These are phyloP conservation scores for Siphamia tubifer DNA, from an alignment of 2,113 vertebrate species.

Conservation along the genomic window DNA sequence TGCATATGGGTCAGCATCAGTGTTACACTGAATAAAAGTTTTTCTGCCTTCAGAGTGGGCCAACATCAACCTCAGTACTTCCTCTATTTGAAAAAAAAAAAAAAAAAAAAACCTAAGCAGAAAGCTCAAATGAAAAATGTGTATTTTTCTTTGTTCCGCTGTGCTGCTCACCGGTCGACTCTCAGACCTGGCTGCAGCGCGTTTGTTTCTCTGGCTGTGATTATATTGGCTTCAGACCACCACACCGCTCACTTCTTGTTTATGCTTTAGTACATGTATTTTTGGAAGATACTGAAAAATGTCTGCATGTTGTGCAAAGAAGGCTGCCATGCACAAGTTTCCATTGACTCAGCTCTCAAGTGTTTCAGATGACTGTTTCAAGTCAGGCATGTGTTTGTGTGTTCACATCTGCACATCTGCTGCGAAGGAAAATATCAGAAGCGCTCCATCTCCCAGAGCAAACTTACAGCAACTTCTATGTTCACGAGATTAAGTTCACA, in stretches of 20 bases:
- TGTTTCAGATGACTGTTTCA: conserved; percentile 27
- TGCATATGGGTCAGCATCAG: conserved; percentile 26
- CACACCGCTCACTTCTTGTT: conserved; percentile 37
- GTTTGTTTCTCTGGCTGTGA: conserved; percentile 48
- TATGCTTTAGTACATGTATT: conserved; percentile 35
- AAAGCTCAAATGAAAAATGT: conserved; percentile 47
- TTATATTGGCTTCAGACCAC: conserved; percentile 49
- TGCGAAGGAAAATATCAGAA: conserved; percentile 22
- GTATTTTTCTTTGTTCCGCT: conserved; percentile 56
- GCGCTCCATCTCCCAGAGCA: neutral
- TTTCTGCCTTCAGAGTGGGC: conserved; percentile 41
- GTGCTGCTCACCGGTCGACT: conserved; percentile 14
- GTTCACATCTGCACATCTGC: conserved; percentile 38
- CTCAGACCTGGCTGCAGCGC: conserved; percentile 40
- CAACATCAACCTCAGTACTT: conserved; percentile 67
- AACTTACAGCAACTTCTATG: neutral
- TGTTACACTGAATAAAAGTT: conserved; percentile 56
- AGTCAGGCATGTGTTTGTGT: conserved; percentile 30
- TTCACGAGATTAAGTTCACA: neutral
- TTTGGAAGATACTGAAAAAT: conserved; percentile 30
- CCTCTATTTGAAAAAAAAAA: conserved; percentile 47
- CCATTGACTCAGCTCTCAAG: conserved; percentile 38
- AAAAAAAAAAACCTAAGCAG: too few species aligned
- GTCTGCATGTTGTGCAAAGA: conserved; percentile 18
- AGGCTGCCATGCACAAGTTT: conserved; percentile 2